Evolutionary conservation across 2,797 vertebrate genomes (phyloP).

Genomic region (Tympanoctomys barrerae): DNA sequence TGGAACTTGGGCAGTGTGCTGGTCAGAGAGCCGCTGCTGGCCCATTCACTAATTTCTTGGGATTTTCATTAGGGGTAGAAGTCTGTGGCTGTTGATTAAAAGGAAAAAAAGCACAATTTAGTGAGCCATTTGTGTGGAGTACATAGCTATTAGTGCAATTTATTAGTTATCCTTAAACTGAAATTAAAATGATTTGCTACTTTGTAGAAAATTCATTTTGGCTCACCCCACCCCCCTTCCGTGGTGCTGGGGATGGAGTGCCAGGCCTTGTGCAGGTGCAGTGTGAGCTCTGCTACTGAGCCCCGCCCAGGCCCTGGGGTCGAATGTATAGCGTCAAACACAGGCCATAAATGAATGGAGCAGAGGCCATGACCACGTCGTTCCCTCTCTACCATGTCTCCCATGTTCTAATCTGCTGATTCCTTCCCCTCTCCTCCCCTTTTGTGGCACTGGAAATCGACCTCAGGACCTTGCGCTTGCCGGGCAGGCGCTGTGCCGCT

Average conservation of each 20-base stretch:
- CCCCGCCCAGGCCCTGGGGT: background rate
- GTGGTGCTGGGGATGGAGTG: background rate
- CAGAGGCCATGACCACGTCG: background rate
- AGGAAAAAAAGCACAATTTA: background rate
- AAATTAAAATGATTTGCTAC: constrained; percentile 11
- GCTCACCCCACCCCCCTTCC: background rate
- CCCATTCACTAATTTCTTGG: background rate
- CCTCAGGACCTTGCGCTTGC: no score
- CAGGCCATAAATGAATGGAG: background rate
- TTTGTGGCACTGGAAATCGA: no score
- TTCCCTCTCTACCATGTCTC: background rate
- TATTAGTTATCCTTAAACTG: background rate
- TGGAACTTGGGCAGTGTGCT: background rate
- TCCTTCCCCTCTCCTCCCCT: background rate
- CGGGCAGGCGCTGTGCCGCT: no score
- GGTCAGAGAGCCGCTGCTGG: background rate
- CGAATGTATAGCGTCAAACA: background rate
- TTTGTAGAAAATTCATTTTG: constrained; percentile 8
- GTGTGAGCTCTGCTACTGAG: rapidly evolving
- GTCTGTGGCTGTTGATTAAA: background rate
- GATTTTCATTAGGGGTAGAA: constrained; percentile 8
- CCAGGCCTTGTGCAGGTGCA: background rate
- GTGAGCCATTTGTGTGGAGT: background rate
- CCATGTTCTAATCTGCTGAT: background rate
- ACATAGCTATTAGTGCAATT: constrained; percentile 1